These are phyloP conservation scores for Argopecten irradians DNA, from an alignment of 1,140 invertebrate genomes.

Conservation along the genomic window DNA sequence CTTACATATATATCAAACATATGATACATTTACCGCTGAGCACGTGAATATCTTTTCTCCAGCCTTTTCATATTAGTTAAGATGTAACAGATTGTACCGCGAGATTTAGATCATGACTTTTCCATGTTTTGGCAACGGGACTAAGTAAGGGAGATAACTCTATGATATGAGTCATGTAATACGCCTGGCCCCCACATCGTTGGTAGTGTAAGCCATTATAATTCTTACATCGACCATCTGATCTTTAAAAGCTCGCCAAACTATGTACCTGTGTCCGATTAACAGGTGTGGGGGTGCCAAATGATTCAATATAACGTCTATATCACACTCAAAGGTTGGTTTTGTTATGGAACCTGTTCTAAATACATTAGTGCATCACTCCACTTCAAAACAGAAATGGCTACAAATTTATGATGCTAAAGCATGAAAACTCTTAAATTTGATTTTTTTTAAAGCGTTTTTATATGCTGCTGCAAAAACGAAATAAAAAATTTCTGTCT, in stretches of 20 bases:
- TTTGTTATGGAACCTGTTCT: background rate
- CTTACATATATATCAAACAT: background rate
- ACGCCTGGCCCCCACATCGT: background rate
- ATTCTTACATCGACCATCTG: background rate
- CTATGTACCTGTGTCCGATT: background rate
- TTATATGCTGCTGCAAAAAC: background rate
- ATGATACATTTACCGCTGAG: background rate
- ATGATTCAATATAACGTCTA: background rate
- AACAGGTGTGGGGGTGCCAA: background rate
- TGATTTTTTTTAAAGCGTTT: background rate
- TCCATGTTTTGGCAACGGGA: background rate
- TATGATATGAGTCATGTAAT: background rate
- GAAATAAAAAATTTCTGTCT: background rate
- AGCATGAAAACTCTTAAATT: background rate
- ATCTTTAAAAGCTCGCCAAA: constrained; percentile 10
- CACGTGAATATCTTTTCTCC: background rate
- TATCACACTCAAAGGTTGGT: background rate
- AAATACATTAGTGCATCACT: background rate
- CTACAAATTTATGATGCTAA: background rate
- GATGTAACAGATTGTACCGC: background rate
- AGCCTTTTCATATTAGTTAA: background rate
- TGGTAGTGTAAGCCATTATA: background rate
- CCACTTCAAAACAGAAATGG: background rate
- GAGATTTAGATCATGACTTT: background rate
- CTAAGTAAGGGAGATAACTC: background rate